These are phyloP conservation scores for Gortyna flavago DNA, from an alignment of 2,888 invertebrate species.

Conservation along the genomic window DNA sequence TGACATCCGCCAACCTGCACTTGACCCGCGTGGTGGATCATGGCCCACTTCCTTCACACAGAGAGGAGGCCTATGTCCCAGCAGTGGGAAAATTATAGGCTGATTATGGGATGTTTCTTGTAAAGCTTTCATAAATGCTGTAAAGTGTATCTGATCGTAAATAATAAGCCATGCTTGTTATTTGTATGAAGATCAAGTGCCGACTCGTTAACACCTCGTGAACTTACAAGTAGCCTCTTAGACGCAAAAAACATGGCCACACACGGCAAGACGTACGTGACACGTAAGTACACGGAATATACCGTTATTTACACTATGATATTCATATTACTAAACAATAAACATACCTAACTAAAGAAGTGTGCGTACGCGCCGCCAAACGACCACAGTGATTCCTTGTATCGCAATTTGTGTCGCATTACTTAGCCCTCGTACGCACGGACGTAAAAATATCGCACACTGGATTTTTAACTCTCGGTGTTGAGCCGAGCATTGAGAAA, in stretches of 20 bases:
- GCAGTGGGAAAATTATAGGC: no score
- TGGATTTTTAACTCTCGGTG: no score
- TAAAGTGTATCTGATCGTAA: neutral
- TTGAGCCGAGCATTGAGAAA: no score
- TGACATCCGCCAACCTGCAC: no score
- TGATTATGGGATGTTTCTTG: no score
- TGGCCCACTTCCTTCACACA: no score
- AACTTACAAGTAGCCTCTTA: slow-evolving; percentile 7
- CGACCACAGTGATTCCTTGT: neutral
- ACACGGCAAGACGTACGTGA: neutral
- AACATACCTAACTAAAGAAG: slow-evolving; percentile 2
- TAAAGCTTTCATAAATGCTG: neutral
- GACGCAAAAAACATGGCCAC: neutral
- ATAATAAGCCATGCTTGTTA: neutral
- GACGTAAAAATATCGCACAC: no score
- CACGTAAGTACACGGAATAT: neutral
- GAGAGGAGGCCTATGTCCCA: no score
- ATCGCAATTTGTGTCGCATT: neutral
- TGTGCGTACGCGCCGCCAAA: neutral
- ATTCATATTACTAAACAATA: slow-evolving; percentile 3
- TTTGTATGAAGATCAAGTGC: neutral
- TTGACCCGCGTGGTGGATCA: no score
- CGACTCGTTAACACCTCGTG: neutral
- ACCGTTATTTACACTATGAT: slow-evolving; percentile 21
- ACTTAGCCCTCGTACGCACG: no score